phyloP scores from a whole-genome alignment of 2,797 vertebrate species.

The Dromococcyx pavoninus region DNA sequence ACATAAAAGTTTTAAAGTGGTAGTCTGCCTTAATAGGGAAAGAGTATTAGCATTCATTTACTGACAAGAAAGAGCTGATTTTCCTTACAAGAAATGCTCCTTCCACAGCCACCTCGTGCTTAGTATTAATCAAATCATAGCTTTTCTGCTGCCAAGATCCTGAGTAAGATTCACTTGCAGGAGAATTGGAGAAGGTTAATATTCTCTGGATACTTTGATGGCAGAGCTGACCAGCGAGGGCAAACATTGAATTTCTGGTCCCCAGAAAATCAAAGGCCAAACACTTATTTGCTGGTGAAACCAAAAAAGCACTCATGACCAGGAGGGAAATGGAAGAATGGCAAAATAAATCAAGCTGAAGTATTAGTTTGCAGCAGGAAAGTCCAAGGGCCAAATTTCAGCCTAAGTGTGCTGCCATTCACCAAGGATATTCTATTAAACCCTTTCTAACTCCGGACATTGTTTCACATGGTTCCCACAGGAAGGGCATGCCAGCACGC shows the following conservation, averaged over 20 bases:
- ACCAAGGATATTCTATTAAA: not conserved
- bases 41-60: conserved; percentile 57
- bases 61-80: conserved; percentile 42
- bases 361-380: not conserved
- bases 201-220: not conserved
- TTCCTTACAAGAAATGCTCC: conserved; percentile 45
- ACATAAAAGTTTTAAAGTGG: conserved; percentile 67
- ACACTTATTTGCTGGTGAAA: not conserved
- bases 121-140: not conserved
- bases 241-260: not conserved
- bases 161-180: not conserved
- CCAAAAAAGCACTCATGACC: not conserved
- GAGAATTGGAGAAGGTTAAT: conserved; percentile 15
- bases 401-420: not conserved
- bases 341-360: conserved; percentile 35
- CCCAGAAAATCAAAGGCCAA: conserved; percentile 7
- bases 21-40: conserved; percentile 53
- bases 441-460: not conserved
- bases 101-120: not conserved
- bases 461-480: accelerated
- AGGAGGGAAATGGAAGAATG: not conserved
- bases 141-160: not conserved
- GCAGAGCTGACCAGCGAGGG: not conserved
- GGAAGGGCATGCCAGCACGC: not conserved
- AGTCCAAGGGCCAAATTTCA: not conserved